These are phyloP conservation scores for Pseudopipra pipra DNA, from an alignment of 2,113 vertebrate species.

Conservation along the genomic window DNA sequence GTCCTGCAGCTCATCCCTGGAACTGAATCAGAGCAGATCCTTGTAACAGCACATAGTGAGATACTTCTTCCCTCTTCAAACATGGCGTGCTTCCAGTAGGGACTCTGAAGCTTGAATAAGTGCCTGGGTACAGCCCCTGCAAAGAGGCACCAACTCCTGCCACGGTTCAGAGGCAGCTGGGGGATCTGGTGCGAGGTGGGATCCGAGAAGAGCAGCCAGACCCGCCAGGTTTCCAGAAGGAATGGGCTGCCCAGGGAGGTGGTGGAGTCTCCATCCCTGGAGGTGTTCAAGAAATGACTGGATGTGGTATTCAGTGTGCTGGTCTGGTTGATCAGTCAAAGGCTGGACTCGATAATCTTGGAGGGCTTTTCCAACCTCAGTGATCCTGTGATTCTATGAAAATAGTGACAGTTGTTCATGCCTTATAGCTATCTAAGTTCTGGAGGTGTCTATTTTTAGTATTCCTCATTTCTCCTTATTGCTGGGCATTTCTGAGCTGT, in stretches of 20 bases:
- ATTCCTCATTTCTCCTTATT: not conserved
- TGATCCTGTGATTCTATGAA: not conserved
- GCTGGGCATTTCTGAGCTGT: not conserved
- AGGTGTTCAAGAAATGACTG: not conserved
- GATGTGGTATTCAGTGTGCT: not conserved
- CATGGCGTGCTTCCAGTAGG: accelerated
- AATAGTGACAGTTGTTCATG: not conserved
- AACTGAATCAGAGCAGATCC: not conserved
- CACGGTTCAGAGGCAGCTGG: accelerated
- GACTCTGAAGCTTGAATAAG: not conserved
- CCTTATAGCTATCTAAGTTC: not conserved
- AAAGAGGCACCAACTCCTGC: accelerated
- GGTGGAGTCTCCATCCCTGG: not conserved
- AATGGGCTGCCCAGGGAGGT: not conserved
- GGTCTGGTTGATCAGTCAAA: not conserved
- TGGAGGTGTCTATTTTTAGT: not conserved
- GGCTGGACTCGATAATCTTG: not conserved
- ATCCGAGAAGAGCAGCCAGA: not conserved
- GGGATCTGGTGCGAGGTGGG: not conserved
- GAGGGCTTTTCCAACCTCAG: not conserved
- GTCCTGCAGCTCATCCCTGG: not conserved
- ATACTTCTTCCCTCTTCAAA: not conserved
- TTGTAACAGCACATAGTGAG: not conserved
- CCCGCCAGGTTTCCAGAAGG: accelerated
- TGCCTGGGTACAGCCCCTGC: not conserved